A percentile compares a stretch with the other conserved stretches of the same genome.
phyloP scores from a whole-genome alignment of 2,797 vertebrate species.

The Chelidonichthys spinosus region DNA sequence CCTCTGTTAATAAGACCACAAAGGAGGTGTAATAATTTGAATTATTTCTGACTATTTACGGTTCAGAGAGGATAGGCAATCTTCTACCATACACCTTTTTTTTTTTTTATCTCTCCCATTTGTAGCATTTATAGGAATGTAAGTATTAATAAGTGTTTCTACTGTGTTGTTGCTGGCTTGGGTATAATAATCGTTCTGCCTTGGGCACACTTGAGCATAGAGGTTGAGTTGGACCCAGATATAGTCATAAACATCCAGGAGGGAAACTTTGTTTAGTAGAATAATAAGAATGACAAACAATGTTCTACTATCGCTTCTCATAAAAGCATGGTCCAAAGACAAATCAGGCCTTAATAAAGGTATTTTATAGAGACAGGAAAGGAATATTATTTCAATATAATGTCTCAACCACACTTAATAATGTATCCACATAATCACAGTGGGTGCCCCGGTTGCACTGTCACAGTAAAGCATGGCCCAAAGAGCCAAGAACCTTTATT shows the following conservation, averaged over 20 bases:
- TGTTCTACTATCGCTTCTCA: constrained; percentile 51
- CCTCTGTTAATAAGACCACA: constrained; percentile 20
- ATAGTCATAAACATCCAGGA: constrained; percentile 69
- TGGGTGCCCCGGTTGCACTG: constrained; percentile 55
- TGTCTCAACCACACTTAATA: constrained; percentile 60
- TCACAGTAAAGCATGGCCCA: constrained; percentile 65
- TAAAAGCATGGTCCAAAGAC: constrained; percentile 65
- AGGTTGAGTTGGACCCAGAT: constrained; percentile 50
- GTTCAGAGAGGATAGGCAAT: constrained; percentile 32
- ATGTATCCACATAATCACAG: constrained; percentile 71
- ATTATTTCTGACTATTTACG: constrained; percentile 28
- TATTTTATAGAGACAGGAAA: constrained; percentile 69
- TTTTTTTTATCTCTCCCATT: constrained; percentile 52
- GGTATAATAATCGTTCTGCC: constrained; percentile 60
- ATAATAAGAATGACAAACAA: constrained; percentile 71
- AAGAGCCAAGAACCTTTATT: constrained; percentile 74
- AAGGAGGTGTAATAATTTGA: constrained; percentile 7
- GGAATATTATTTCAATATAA: constrained; percentile 73
- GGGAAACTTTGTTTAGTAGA: constrained; percentile 54
- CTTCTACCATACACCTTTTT: constrained; percentile 39
- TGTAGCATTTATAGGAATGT: constrained; percentile 52
- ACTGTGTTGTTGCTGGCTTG: constrained; percentile 50
- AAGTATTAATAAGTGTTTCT: constrained; percentile 68
- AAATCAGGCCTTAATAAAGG: constrained; percentile 66
- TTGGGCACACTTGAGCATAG: constrained; percentile 47